A percentile compares a stretch with the other conserved stretches of the same genome.
These are phyloP conservation scores for Apteryx owenii DNA, from an alignment of 2,113 vertebrate species.

Conservation along the genomic window DNA sequence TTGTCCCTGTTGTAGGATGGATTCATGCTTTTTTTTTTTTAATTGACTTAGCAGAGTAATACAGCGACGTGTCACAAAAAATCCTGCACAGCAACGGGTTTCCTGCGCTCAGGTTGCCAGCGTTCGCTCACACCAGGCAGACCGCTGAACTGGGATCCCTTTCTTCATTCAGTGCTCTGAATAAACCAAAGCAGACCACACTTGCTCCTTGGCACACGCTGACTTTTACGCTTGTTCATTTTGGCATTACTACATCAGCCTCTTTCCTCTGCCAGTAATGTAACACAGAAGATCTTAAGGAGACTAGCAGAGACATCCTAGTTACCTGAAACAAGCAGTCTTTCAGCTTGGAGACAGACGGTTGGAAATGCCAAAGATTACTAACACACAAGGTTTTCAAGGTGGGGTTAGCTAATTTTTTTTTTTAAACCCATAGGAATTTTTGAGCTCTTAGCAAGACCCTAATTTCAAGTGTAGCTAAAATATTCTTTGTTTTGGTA, in stretches of 20 bases:
- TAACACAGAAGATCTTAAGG: not conserved
- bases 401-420: not conserved
- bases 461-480: not conserved
- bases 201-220: not conserved
- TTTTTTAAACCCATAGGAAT: not conserved
- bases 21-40: not conserved
- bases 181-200: not conserved
- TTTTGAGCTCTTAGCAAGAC: not conserved
- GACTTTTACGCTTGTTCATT: not conserved
- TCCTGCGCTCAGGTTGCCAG: not conserved
- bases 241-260: not conserved
- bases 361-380: not conserved
- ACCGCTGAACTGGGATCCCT: not conserved
- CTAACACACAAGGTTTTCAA: not conserved
- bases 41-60: not conserved
- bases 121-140: not conserved
- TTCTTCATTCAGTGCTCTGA: not conserved
- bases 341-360: slow-evolving; percentile 53
- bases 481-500: not conserved
- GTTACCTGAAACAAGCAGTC: slow-evolving; percentile 18
- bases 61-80: fast-evolving
- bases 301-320: slow-evolving; percentile 20
- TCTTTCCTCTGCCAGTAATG: not conserved
- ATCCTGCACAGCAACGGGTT: not conserved
- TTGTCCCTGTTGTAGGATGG: not conserved